Percentiles rank a stretch among this genome's conserved stretches.
phyloP scores from a whole-genome alignment of 2,888 invertebrate species.

The Acheta domesticus region DNA sequence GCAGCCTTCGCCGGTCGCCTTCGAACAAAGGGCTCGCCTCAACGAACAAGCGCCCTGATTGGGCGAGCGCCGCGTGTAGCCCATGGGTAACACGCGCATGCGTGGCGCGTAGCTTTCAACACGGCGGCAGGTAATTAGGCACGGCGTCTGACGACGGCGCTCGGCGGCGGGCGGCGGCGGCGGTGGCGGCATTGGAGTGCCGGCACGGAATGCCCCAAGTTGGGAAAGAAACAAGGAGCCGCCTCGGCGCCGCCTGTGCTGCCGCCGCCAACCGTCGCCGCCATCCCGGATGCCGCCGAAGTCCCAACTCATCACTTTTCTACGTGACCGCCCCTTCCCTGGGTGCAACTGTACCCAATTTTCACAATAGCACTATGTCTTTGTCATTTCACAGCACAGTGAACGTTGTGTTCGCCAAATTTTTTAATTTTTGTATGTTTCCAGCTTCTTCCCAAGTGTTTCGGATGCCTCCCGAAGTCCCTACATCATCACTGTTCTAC shows the following conservation, averaged over 20 bases:
- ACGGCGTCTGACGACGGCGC: background rate
- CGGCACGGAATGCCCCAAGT: background rate
- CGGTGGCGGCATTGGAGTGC: background rate
- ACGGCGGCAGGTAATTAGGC: background rate
- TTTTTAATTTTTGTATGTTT: too few species aligned
- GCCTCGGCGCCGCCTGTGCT: background rate
- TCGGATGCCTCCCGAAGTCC: too few species aligned
- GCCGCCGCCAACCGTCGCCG: background rate
- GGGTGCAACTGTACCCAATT: too few species aligned
- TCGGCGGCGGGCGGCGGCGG: too few species aligned
- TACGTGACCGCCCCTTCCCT: too few species aligned
- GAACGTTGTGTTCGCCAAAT: too few species aligned
- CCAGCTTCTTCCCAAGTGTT: too few species aligned
- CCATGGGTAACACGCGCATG: conserved; percentile 18
- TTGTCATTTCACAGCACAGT: too few species aligned
- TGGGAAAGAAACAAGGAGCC: background rate
- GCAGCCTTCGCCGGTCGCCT: too few species aligned
- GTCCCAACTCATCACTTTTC: too few species aligned
- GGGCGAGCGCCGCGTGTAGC: background rate
- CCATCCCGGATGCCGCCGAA: background rate
- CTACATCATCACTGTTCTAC: too few species aligned
- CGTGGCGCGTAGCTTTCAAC: conserved; percentile 18
- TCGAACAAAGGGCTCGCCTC: background rate
- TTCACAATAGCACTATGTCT: too few species aligned
- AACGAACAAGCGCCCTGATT: conserved; percentile 18